phyloP scores from a whole-genome alignment of 2,113 vertebrate species.

The Vimba vimba region DNA sequence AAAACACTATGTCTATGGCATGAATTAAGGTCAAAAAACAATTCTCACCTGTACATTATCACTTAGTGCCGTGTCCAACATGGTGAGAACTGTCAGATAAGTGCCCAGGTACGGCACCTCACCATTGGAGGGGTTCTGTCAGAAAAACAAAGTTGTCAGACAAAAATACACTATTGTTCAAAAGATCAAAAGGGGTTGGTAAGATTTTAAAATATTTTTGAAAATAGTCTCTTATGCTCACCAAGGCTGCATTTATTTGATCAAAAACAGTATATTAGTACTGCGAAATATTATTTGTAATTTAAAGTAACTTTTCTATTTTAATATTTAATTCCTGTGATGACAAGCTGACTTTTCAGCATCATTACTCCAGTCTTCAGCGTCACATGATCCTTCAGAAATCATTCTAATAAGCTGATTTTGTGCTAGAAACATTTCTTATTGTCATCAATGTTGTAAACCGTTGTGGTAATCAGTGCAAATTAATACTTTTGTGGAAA shows the following conservation, averaged over 20 bases:
- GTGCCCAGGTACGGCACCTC: slow-evolving; percentile 88
- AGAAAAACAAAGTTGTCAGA: background rate
- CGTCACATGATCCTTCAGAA: background rate
- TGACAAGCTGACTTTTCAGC: background rate
- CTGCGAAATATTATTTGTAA: background rate
- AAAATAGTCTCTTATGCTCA: background rate
- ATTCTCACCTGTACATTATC: slow-evolving; percentile 81
- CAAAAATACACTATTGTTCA: background rate
- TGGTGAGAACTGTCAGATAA: slow-evolving; percentile 86
- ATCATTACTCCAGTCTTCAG: background rate
- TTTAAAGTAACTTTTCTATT: background rate
- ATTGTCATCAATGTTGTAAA: background rate
- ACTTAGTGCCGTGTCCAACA: slow-evolving; percentile 87
- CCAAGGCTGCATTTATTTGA: background rate
- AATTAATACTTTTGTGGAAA: too few relatives aligned
- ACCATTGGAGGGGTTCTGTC: slow-evolving; percentile 69
- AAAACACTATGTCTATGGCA: background rate
- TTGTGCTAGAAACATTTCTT: background rate
- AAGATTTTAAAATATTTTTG: background rate
- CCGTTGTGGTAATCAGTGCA: too few relatives aligned
- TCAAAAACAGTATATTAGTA: background rate
- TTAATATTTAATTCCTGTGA: background rate
- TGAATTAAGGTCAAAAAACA: background rate
- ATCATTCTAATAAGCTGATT: background rate
- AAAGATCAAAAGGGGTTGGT: background rate